phyloP scores from a whole-genome alignment of 2,888 invertebrate genomes.

The Morpho helenor region DNA sequence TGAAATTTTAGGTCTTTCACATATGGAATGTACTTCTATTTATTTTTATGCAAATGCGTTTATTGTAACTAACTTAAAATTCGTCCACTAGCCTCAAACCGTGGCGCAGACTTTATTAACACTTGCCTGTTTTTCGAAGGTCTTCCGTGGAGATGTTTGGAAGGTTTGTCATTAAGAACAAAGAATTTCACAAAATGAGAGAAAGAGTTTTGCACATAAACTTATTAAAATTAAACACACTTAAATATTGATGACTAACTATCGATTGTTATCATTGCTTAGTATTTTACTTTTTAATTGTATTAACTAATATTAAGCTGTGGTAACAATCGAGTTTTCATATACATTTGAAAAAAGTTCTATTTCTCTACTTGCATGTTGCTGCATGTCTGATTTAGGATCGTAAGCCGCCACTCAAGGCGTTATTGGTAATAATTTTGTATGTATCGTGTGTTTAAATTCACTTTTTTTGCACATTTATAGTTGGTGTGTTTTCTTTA shows the following conservation, averaged over 20 bases:
- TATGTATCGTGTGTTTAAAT: conserved; percentile 62
- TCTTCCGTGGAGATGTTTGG: conserved; percentile 83
- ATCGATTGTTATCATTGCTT: conserved; percentile 58
- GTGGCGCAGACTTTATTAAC: conserved; percentile 67
- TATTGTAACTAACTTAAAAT: conserved; percentile 37
- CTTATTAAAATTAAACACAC: conserved; percentile 47
- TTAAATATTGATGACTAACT: conserved; percentile 37
- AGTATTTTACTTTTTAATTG: not conserved
- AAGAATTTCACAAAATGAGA: conserved; percentile 64
- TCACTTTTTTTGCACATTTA: conserved; percentile 77
- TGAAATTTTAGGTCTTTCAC: conserved; percentile 32
- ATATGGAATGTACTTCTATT: conserved; percentile 26
- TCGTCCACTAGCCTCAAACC: conserved; percentile 56
- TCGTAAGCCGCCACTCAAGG: conserved; percentile 72
- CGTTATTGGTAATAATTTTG: conserved; percentile 71
- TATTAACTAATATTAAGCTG: conserved; percentile 32
- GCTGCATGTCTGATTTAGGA: conserved; percentile 76
- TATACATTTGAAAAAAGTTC: conserved; percentile 48
- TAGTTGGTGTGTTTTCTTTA: conserved; percentile 75
- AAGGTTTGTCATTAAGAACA: conserved; percentile 80
- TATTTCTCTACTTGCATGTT: conserved; percentile 75
- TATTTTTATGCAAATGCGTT: conserved; percentile 19
- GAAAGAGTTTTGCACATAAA: conserved; percentile 65
- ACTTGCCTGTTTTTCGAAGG: conserved; percentile 77
- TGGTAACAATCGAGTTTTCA: conserved; percentile 55